Percentiles rank a stretch among this genome's conserved stretches.
Conservation (phyloP, 2,797 vertebrate species). For the Tenualosa ilisha region DNA sequence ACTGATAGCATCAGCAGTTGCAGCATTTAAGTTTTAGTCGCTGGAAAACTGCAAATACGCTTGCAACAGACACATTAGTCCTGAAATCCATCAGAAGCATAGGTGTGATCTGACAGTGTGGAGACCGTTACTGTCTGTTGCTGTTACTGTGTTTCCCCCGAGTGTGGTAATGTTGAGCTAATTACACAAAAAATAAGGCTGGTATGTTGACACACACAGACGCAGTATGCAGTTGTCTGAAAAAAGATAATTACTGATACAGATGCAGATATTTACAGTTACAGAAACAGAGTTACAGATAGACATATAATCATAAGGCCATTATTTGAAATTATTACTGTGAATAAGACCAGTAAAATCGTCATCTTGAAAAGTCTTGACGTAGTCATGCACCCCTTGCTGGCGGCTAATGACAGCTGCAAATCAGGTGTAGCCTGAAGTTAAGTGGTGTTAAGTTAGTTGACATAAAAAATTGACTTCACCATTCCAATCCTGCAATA, state of each 20-base stretch:
- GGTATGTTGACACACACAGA: neutral
- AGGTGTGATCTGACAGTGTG: too few relatives aligned
- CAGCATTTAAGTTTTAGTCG: neutral
- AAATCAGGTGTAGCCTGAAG: neutral
- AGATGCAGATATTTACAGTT: too few relatives aligned
- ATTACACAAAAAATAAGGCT: neutral
- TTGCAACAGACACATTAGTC: neutral
- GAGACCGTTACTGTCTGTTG: too few relatives aligned
- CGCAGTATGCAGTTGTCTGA: too few relatives aligned
- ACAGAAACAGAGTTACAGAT: too few relatives aligned
- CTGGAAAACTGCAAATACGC: neutral
- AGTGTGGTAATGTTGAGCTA: too few relatives aligned
- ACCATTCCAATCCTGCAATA: neutral
- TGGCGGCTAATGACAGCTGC: neutral
- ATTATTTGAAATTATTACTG: neutral
- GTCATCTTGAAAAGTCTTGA: neutral
- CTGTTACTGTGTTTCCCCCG: too few relatives aligned
- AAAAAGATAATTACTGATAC: too few relatives aligned
- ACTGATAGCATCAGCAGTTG: neutral
- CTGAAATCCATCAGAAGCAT: neutral
- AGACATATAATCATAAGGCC: neutral
- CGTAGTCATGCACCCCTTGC: neutral
- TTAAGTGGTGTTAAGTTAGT: too few relatives aligned
- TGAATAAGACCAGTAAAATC: neutral
- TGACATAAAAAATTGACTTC: neutral